Conservation (phyloP, 2,888 invertebrate species). For the Encarsia formosa region DNA sequence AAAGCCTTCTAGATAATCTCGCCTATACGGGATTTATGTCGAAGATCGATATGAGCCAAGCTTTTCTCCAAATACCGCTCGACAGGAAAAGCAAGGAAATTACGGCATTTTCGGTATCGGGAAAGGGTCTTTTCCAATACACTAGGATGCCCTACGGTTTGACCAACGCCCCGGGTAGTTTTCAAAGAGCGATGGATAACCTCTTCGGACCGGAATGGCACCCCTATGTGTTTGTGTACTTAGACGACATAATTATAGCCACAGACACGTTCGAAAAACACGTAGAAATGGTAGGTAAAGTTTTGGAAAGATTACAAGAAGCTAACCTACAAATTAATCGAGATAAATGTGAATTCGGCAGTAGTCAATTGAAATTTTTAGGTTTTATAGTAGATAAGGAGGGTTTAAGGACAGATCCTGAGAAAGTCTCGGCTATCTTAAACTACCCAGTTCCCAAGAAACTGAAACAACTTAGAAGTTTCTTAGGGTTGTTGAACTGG, state of each 20-base stretch:
- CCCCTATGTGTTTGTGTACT: too few relatives aligned
- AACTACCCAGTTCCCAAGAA: not conserved
- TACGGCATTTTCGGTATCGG: too few relatives aligned
- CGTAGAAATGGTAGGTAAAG: too few relatives aligned
- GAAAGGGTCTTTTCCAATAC: too few relatives aligned
- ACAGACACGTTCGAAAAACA: not conserved
- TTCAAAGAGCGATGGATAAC: too few relatives aligned
- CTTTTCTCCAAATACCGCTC: constrained; percentile 1
- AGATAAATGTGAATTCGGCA: too few relatives aligned
- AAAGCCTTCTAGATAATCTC: not conserved
- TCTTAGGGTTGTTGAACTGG: not conserved
- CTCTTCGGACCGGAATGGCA: too few relatives aligned
- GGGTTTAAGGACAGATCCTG: not conserved
- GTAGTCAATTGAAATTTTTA: constrained; percentile 17
- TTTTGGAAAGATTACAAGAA: not conserved
- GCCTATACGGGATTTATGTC: not conserved
- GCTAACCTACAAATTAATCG: not conserved
- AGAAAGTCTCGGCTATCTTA: not conserved
- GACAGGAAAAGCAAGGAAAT: too few relatives aligned
- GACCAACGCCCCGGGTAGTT: too few relatives aligned
- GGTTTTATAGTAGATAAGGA: constrained; percentile 27
- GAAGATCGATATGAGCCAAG: not conserved
- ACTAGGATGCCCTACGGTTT: constrained; percentile 14
- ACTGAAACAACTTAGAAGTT: not conserved
- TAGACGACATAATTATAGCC: constrained; percentile 19